Evolutionary conservation across 2,113 vertebrate species (phyloP), one percentile per base, ranked within the genome.

Genomic region (Zeus faber): DNA sequence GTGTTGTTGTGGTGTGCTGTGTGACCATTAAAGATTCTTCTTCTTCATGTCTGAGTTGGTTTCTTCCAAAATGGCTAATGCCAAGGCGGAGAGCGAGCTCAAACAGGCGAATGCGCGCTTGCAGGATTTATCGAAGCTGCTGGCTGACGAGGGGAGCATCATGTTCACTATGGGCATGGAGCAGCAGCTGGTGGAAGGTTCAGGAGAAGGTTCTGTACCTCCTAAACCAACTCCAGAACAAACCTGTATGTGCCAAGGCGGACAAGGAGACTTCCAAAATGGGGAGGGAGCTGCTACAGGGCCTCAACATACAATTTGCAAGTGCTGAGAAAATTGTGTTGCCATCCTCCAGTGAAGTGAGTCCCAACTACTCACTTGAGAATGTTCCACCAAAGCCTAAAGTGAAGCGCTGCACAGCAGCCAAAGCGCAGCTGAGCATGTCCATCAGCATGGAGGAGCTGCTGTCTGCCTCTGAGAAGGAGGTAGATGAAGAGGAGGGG

Each of bases 191-290:
- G 79, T 97, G 56, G 83, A 84, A 88, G 0, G 92, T 96, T 48
- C 96, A 98, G 51, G 95, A 97, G 39, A 96, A 96, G 95, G 89
- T 98, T 16, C 82, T 92, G 17, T 97, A 92, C 68, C 87, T 99
- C 41, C 93, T 99, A 2, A 87, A 87, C 49, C 92, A 96, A 53
- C 54, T 96, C 1, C 91, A 95, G 63, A 91, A 81, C 62, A 94
- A 90, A 60, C 74, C 92, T 6, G 82, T 85, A 14, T 41, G 65
- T 5, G 60, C 11, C 2, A 88, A 80, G 88, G 45, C 47, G 62
- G 71, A 46, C 0, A 52, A 85, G 25, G 89, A 89, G 29, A 81
- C 75, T 7, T 86, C 72, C 0, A 90, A 89, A 50, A 80, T 80
- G 16, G 90, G 95, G 73, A 77, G 85, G 14, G 90, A 93, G 46